Evolutionary conservation across 2,113 vertebrate species (phyloP), one percentile per base, ranked within the genome.

Genomic region (Callopanchax toddi): DNA sequence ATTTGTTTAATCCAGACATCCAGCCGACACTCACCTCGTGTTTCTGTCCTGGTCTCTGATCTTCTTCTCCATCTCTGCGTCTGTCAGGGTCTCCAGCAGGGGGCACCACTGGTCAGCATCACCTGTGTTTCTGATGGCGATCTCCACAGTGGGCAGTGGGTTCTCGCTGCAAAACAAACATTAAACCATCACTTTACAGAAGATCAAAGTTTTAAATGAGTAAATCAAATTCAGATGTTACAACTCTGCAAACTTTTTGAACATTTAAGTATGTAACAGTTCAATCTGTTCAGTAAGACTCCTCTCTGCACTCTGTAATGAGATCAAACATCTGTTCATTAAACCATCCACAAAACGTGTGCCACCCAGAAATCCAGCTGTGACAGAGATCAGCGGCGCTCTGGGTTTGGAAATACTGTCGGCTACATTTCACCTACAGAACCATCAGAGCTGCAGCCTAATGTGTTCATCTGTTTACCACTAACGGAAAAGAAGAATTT

Each of bases 31-130:
- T 87, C 86, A 97, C 97, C 97, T 96, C 6, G 97, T 99, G 78
- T 99, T 99, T 79, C 97, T 94, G 90, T 99, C 97, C 88, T 99
- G 97, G 84, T 99, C 97, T 60, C 97, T 83, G 81, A 99, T 99
- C 87, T 99, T 99, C 89, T 99, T 99, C 86, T 99, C 97, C 97
- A 99, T 99, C 86, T 99, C 97, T 0, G 97, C 97, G 0, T 99
- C 97, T 0, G 97, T 99, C 71, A 99, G 92, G 0, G 97, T 99
- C 92, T 99, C 97, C 78, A 99, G 93, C 46, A 99, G 93, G 4
- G 97, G 97, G 89, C 97, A 99, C 97, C 97, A 99, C 89, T 98
- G 96, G 87, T 99, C 97, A 3, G 97, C 97, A 0, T 99, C 97
- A 0, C 97, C 97, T 0, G 97, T 99, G 90, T 98, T 99, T 20